Evolutionary conservation across 64 coral and sea anemone genomes (phyloP).

Genomic region (Orbicella faveolata): DNA sequence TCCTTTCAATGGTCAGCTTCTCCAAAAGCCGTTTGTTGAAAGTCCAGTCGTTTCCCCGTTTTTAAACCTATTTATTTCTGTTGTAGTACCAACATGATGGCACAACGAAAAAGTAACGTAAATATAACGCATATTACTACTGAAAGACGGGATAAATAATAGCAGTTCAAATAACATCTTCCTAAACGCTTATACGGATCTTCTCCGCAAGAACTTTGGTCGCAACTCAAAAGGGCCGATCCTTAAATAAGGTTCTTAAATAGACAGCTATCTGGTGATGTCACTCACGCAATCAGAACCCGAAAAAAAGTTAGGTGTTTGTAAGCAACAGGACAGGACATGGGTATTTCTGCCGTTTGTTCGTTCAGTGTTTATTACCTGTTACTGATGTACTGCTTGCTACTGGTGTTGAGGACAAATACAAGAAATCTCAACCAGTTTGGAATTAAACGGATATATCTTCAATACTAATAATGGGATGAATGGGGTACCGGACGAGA

Average conservation of each 20-base stretch:
- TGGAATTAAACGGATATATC: not conserved
- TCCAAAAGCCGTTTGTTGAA: too few relatives aligned
- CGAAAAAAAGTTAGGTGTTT: not conserved
- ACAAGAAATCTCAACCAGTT: not conserved
- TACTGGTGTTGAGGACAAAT: not conserved
- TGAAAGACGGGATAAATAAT: not conserved
- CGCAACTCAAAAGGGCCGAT: not conserved
- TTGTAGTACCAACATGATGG: too few relatives aligned
- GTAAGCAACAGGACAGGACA: not conserved
- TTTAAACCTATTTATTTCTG: too few relatives aligned
- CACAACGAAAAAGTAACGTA: too few relatives aligned
- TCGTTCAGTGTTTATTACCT: too few relatives aligned
- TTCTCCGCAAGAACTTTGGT: not conserved
- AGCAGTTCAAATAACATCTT: not conserved
- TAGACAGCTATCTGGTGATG: not conserved
- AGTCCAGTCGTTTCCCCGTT: too few relatives aligned
- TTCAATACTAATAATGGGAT: not conserved
- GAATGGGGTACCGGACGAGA: not conserved
- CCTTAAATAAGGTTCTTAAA: not conserved
- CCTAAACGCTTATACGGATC: not conserved
- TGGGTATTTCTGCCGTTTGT: not conserved
- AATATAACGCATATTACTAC: too few relatives aligned
- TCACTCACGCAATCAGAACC: not conserved
- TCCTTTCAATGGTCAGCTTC: too few relatives aligned
- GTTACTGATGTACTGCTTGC: not conserved